Percentiles rank a stretch among this genome's conserved stretches.
Conservation (phyloP, 1,140 invertebrate genomes). For the Drosophila willistoni region DNA sequence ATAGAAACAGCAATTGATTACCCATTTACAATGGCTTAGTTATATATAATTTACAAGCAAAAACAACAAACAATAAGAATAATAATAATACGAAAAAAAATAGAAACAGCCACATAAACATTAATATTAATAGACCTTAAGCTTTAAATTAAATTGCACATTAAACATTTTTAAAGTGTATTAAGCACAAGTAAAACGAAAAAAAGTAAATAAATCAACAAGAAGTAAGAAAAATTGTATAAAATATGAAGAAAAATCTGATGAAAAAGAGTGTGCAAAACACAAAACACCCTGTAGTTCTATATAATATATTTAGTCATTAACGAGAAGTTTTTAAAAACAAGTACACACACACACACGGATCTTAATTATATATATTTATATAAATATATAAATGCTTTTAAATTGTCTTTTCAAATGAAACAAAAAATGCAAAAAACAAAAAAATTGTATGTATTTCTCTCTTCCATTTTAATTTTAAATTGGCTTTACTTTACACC, state of each 20-base stretch:
- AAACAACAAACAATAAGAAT: constrained; percentile 35
- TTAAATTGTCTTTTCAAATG: constrained; percentile 64
- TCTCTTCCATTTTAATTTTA: constrained; percentile 39
- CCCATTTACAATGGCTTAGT: constrained; percentile 51
- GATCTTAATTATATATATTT: neutral
- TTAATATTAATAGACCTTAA: constrained; percentile 56
- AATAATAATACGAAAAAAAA: constrained; percentile 30
- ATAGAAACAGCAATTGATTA: constrained; percentile 18
- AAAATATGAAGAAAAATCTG: constrained; percentile 16
- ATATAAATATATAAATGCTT: constrained; percentile 48
- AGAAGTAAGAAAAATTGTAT: constrained; percentile 37
- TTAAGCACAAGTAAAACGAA: constrained; percentile 67
- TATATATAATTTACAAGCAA: constrained; percentile 73
- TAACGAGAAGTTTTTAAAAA: constrained; percentile 55
- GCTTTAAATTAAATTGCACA: constrained; percentile 76
- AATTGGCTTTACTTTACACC: constrained; percentile 42
- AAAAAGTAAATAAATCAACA: constrained; percentile 27
- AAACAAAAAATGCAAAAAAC: neutral
- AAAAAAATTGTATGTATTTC: constrained; percentile 75
- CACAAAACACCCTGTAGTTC: constrained; percentile 53
- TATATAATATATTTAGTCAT: constrained; percentile 76
- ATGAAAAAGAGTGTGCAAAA: neutral
- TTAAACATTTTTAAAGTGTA: constrained; percentile 75
- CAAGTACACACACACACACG: constrained; percentile 30
- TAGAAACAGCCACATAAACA: constrained; percentile 19